These are phyloP conservation scores for Hyposmocoma kahamanoa DNA, from an alignment of 1,140 invertebrate species.

Conservation along the genomic window DNA sequence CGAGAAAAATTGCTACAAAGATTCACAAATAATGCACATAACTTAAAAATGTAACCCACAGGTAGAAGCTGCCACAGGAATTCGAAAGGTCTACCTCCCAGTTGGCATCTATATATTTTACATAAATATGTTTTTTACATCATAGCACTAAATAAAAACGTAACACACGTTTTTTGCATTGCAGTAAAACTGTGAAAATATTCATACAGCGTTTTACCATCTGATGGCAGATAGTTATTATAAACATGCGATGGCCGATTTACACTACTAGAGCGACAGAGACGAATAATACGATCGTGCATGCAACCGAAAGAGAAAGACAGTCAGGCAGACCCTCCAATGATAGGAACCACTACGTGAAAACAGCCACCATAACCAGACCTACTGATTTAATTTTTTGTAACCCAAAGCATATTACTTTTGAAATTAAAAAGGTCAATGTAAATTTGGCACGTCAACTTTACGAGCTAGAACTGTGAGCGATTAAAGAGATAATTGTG, in stretches of 20 bases:
- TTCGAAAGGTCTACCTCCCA: too few relatives aligned
- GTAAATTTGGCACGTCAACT: conserved; percentile 5
- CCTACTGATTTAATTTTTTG: conserved; percentile 10
- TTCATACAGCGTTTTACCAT: too few relatives aligned
- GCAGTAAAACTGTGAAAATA: too few relatives aligned
- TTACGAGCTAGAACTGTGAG: conserved; percentile 12
- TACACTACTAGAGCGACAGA: conserved; percentile 21
- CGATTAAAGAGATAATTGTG: conserved; percentile 18
- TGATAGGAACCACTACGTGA: conserved; percentile 10
- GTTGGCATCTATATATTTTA: too few relatives aligned
- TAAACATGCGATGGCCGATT: conserved; percentile 42
- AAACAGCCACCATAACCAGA: conserved; percentile 12
- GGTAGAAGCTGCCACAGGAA: too few relatives aligned
- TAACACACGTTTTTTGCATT: too few relatives aligned
- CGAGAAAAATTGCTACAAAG: too few relatives aligned
- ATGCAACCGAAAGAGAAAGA: conserved; percentile 17
- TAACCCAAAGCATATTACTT: not conserved
- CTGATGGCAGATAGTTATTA: too few relatives aligned
- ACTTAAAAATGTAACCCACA: too few relatives aligned
- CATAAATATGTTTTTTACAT: too few relatives aligned
- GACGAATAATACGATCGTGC: conserved; percentile 16
- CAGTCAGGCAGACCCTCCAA: conserved; percentile 12
- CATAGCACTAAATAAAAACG: too few relatives aligned
- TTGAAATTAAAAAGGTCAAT: not conserved
- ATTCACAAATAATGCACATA: too few relatives aligned